Base-by-base conservation (phyloP, 2,797 vertebrate species). In the Sebastes hopkinsi region DNA sequence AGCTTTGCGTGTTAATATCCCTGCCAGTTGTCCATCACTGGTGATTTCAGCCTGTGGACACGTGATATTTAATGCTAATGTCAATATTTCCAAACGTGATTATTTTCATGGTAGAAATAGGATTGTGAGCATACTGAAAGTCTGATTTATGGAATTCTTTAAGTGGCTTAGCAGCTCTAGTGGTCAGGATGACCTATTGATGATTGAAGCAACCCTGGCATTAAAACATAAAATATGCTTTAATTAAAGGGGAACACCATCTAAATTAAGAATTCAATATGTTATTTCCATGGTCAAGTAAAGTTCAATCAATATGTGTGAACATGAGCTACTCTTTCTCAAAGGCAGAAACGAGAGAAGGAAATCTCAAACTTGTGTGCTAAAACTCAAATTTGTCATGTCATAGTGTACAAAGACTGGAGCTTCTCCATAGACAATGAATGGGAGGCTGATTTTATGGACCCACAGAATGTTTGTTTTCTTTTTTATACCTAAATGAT, bases 1-100 rank as follows among this genome's bases (percentile, higher is more conserved):
- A 84, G 84, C 68, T 65, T 71, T 83, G 86, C 72, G 70, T 82
- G 73, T 59, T 87, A 86, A 90, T 91, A 82, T 76, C 46, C 66
- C 64, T 76, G 80, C 50, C 85, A 77, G 75, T 69, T 69, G 79
- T 87, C 75, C 84, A 80, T 82, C 79, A 87, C 75, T 80, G 62
- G 4, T 42, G 60, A 74, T 70, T 91, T 80, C 72, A 70, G 66
- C 68, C 46, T 27, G 58, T 69, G 38, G 82, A 72, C 62, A 75
- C 50, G 16, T 67, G 29, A 81, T n/a, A 34, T 79, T 75, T 82
- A 58, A 77, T 71, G 67, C 62, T 10, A 60, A 20, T 34, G 16
- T 77, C 65, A 72, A 73, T 67, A 64, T 52, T 76, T 71, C 68
- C 60, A 6, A 84, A 82, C 34, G 77, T 68, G 72, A 85, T 79